Conservation (phyloP, 2,113 vertebrate species). For the Aegithalos caudatus region DNA sequence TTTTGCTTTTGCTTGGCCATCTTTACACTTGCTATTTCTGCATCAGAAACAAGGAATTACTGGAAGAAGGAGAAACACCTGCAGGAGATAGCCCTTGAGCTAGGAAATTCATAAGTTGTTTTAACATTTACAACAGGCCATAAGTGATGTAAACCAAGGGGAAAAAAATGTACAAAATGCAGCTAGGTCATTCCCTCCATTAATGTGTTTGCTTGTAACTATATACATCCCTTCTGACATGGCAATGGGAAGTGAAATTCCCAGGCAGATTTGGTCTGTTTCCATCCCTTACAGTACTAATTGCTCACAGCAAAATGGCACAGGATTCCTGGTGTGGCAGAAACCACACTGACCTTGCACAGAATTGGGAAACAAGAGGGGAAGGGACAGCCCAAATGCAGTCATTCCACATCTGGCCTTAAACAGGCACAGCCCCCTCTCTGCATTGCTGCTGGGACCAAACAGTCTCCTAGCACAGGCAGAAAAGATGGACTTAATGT, state of each 20-base stretch:
- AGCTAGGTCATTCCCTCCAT: not conserved
- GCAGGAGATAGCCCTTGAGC: not conserved
- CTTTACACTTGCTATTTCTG: slow-evolving; percentile 88
- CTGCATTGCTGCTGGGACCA: not conserved
- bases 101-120: not conserved
- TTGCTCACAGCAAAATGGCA: not conserved
- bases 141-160: not conserved
- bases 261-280: not conserved
- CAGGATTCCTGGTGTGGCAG: not conserved
- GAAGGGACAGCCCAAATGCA: not conserved
- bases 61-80: not conserved
- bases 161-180: not conserved
- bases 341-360: not conserved
- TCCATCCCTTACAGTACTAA: not conserved
- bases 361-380: not conserved
- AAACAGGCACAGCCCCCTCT: not conserved
- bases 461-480: not conserved
- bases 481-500: not conserved
- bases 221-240: not conserved
- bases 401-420: not conserved
- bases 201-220: not conserved
- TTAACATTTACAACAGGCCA: not conserved
- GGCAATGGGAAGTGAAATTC: not conserved
- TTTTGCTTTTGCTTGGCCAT: slow-evolving; percentile 76
- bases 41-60: not conserved